Evolutionary conservation across 2,113 vertebrate genomes (phyloP).

Genomic region (Chroicocephalus ridibundus): DNA sequence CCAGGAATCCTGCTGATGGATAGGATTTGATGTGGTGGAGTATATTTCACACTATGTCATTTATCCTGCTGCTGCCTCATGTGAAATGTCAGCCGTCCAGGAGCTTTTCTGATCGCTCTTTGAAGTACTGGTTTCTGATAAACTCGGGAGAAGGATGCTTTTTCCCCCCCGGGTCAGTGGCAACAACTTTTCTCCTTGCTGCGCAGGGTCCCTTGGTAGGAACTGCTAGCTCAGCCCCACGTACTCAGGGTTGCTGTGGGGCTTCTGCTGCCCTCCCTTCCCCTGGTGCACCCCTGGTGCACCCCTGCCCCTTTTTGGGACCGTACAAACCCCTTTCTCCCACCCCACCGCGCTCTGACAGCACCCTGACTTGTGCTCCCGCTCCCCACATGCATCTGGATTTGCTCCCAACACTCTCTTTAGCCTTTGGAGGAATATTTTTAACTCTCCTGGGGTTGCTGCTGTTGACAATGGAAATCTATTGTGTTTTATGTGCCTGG

Average conservation of each 20-base stretch:
- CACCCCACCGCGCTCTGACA: neutral
- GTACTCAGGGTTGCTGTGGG: neutral
- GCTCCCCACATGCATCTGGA: neutral
- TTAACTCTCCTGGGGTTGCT: constrained; percentile 37
- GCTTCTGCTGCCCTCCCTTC: neutral
- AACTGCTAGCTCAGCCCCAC: neutral
- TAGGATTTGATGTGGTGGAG: constrained; percentile 45
- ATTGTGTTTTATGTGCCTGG: constrained; percentile 66
- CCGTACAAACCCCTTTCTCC: neutral
- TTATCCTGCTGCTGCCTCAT: constrained; percentile 56
- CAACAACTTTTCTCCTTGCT: neutral
- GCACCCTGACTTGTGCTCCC: neutral
- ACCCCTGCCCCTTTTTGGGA: neutral
- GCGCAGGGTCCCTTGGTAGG: neutral
- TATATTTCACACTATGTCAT: constrained; percentile 61
- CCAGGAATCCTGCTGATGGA: constrained; percentile 58
- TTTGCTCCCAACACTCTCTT: constrained; percentile 22
- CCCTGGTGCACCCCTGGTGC: neutral
- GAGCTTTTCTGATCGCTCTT: constrained; percentile 53
- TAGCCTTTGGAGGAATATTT: constrained; percentile 49
- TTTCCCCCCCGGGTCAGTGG: neutral
- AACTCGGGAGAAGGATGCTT: constrained; percentile 3
- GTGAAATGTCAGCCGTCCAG: constrained; percentile 18
- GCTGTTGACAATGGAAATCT: constrained; percentile 63
- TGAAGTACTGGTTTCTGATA: constrained; percentile 53